These are phyloP conservation scores for Sebastes goodei DNA, from an alignment of 2,797 vertebrate species.

Conservation along the genomic window DNA sequence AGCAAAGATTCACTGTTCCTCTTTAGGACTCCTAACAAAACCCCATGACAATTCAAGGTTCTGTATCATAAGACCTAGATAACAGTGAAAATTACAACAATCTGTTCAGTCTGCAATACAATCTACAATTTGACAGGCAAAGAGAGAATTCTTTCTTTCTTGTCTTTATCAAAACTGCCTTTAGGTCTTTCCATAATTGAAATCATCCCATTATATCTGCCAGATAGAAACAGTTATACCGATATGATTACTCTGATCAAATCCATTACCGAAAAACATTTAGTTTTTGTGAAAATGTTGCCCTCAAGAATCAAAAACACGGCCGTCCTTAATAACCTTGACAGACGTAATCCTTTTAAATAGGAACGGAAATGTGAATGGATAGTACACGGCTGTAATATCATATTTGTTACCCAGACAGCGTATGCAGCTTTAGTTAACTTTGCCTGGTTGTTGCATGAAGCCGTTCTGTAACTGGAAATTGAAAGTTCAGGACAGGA, in stretches of 20 bases:
- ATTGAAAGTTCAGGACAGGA: conserved; percentile 22
- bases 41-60: neutral
- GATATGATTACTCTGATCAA: conserved; percentile 15
- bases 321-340: neutral
- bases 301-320: neutral
- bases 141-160: neutral
- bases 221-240: neutral
- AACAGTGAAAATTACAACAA: neutral
- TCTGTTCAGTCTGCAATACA: neutral
- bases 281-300: neutral
- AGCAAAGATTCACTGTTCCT: neutral
- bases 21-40: neutral
- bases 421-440: too few relatives aligned
- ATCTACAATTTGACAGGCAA: conserved; percentile 5
- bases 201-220: conserved; percentile 5
- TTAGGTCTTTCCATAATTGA: conserved; percentile 3
- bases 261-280: neutral
- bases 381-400: neutral
- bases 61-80: neutral
- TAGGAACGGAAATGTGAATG: neutral
- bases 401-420: too few relatives aligned
- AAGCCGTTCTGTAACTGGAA: neutral
- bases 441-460: neutral
- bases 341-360: neutral
- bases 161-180: conserved; percentile 16